These are phyloP conservation scores for Drosophila maculinotata DNA, from an alignment of 2,888 invertebrate genomes.

Conservation along the genomic window DNA sequence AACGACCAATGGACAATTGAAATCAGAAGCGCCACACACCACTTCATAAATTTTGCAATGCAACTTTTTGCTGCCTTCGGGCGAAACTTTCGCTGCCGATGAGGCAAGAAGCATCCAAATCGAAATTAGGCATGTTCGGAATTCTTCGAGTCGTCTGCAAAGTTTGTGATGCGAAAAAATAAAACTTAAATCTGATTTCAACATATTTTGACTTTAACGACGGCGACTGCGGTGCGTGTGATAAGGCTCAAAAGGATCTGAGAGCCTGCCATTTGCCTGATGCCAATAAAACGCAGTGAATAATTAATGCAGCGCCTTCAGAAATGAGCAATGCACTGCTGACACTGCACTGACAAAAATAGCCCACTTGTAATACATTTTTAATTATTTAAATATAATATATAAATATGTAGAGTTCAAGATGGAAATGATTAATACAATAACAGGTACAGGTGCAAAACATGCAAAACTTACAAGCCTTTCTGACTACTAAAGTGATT, in stretches of 20 bases:
- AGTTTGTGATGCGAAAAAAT: constrained; percentile 45
- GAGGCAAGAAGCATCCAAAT: constrained; percentile 17
- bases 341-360: constrained; percentile 32
- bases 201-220: constrained; percentile 42
- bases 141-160: constrained; percentile 65
- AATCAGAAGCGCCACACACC: constrained; percentile 58
- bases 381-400: too few relatives aligned
- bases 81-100: constrained; percentile 44
- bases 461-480: neutral
- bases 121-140: constrained; percentile 61
- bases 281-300: constrained; percentile 62
- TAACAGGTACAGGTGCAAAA: too few relatives aligned
- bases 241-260: constrained; percentile 46
- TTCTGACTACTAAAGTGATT: neutral
- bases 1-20: constrained; percentile 41
- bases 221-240: constrained; percentile 30
- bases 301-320: constrained; percentile 66
- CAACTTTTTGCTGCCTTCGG: constrained; percentile 47
- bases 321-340: constrained; percentile 59
- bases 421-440: too few relatives aligned
- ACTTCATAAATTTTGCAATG: constrained; percentile 70
- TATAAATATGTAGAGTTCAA: too few relatives aligned
- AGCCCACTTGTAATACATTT: too few relatives aligned
- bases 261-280: constrained; percentile 37
- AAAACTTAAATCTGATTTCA: constrained; percentile 36